phyloP scores from a whole-genome alignment of 2,888 invertebrate species.

The Sylvicola fuscatus region DNA sequence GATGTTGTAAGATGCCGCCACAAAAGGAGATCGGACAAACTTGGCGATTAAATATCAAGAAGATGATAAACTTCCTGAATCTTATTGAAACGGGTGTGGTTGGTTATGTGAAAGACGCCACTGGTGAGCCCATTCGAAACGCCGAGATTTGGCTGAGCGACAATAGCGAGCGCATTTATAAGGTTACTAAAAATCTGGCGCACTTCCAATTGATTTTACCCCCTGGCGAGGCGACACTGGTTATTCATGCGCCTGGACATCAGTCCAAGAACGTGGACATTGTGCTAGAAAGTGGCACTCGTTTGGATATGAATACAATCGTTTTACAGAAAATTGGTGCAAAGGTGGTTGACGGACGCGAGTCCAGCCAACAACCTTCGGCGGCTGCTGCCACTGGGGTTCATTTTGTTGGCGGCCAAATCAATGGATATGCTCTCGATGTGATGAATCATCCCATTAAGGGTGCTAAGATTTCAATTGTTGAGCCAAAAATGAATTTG shows the following conservation, averaged over 20 bases:
- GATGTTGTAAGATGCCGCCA: slow-evolving; percentile 66
- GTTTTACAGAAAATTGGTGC: neutral
- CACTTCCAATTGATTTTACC: slow-evolving; percentile 51
- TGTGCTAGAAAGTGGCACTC: neutral
- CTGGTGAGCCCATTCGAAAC: slow-evolving; percentile 41
- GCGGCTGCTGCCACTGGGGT: too few species aligned
- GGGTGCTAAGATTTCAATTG: slow-evolving; percentile 28
- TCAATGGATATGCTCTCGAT: slow-evolving; percentile 37
- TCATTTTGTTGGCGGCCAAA: slow-evolving; percentile 1
- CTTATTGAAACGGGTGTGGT: slow-evolving; percentile 44
- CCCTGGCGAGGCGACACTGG: slow-evolving; percentile 40
- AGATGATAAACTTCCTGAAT: slow-evolving; percentile 39
- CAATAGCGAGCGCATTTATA: slow-evolving; percentile 28
- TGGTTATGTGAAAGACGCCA: slow-evolving; percentile 46
- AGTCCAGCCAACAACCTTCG: too few species aligned
- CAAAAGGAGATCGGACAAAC: slow-evolving; percentile 41
- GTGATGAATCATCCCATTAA: slow-evolving; percentile 33
- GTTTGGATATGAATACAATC: neutral
- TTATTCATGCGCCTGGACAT: slow-evolving; percentile 40
- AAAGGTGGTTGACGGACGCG: too few species aligned
- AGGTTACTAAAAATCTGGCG: slow-evolving; percentile 45
- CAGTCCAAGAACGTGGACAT: slow-evolving; percentile 27
- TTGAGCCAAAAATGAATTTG: slow-evolving; percentile 22
- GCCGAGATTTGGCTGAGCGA: slow-evolving; percentile 49
- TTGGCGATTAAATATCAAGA: slow-evolving; percentile 47